phyloP scores from a whole-genome alignment of 2,888 invertebrate species.

The Callinectes sapidus region DNA sequence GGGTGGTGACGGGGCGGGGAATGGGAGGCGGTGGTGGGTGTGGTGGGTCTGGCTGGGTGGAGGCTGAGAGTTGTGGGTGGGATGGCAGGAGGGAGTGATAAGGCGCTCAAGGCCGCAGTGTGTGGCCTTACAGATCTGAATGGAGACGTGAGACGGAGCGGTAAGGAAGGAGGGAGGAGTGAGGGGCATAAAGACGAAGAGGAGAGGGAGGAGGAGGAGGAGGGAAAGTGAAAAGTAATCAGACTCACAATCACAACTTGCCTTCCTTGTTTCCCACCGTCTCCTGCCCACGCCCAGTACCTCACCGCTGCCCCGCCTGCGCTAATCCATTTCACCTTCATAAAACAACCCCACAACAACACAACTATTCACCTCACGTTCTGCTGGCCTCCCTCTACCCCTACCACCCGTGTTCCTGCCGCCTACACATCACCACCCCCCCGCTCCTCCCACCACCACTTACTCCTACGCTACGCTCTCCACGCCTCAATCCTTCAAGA shows the following conservation, averaged over 20 bases:
- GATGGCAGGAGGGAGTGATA: neutral
- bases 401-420: neutral
- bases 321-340: conserved; percentile 9
- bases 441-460: neutral
- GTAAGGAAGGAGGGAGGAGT: neutral
- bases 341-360: neutral
- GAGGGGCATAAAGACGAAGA: neutral
- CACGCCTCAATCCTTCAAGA: neutral
- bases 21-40: neutral
- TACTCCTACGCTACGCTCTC: neutral
- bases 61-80: neutral
- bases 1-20: neutral
- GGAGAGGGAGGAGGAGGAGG: neutral
- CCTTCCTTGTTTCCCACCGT: neutral
- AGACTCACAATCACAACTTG: neutral
- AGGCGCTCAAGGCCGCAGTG: conserved; percentile 6
- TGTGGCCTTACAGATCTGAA: neutral
- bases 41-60: too few relatives aligned
- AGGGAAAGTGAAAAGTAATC: neutral
- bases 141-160: neutral
- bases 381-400: neutral
- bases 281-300: neutral
- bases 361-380: neutral
- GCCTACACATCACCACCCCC: neutral
- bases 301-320: neutral